Evolutionary conservation across 2,113 vertebrate species (phyloP).

Genomic region (Ophthalmolycus amberensis): DNA sequence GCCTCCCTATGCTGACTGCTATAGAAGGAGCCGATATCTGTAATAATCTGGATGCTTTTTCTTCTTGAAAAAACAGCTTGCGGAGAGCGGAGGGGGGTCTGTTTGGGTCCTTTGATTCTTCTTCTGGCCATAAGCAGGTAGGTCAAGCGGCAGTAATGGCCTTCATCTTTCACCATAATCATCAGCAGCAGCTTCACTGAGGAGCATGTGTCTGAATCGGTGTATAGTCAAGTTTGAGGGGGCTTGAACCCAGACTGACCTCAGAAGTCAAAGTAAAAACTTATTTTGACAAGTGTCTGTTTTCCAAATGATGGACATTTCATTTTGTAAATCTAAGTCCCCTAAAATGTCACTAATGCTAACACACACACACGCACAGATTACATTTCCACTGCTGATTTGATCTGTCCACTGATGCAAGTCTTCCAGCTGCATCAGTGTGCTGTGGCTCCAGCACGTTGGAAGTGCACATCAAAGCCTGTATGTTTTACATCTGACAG

Average conservation of each 20-base stretch:
- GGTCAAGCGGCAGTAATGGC: constrained; percentile 69
- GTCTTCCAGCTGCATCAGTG: constrained; percentile 36
- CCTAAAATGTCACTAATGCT: background rate
- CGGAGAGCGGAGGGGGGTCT: constrained; percentile 44
- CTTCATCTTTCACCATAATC: constrained; percentile 70
- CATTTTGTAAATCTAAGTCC: background rate
- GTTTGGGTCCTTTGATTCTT: constrained; percentile 62
- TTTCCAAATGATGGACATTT: background rate
- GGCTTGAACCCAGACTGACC: constrained; percentile 40
- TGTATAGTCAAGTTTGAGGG: constrained; percentile 26
- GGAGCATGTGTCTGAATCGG: constrained; percentile 44
- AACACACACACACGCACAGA: background rate
- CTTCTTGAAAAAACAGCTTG: constrained; percentile 39
- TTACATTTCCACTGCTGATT: constrained; percentile 17
- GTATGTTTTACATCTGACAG: constrained; percentile 68
- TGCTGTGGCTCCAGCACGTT: constrained; percentile 42
- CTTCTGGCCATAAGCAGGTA: constrained; percentile 53
- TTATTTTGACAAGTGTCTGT: background rate
- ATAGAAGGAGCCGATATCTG: constrained; percentile 39
- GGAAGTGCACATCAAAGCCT: constrained; percentile 73
- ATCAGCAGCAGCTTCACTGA: constrained; percentile 41
- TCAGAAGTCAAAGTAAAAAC: background rate
- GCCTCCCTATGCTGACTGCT: background rate
- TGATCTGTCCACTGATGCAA: constrained; percentile 47
- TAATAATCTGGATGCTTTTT: constrained; percentile 57